Evolutionary conservation across 2,888 invertebrate genomes (phyloP).

Genomic region (Beris chalybata): DNA sequence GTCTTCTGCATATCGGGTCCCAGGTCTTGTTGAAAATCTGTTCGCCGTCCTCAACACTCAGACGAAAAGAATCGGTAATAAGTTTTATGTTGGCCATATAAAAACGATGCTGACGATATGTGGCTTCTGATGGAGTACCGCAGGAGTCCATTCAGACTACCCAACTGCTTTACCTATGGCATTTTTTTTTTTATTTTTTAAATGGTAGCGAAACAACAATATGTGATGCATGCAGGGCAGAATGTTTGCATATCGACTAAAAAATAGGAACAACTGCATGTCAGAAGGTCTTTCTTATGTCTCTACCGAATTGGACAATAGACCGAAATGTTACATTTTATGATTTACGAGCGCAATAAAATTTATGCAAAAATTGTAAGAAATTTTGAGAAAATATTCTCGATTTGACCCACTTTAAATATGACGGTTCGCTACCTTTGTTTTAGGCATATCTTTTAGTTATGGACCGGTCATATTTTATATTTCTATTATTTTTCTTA

Average conservation of each 20-base stretch:
- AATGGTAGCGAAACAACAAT: not conserved
- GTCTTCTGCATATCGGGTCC: not conserved
- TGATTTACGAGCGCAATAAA: slow-evolving; percentile 25
- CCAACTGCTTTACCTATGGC: not conserved
- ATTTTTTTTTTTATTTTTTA: not conserved
- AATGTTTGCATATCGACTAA: not conserved
- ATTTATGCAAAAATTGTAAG: slow-evolving; percentile 25
- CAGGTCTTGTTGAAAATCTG: slow-evolving; percentile 1
- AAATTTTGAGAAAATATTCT: slow-evolving; percentile 25
- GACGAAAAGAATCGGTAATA: not conserved
- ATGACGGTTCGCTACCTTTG: slow-evolving; percentile 18
- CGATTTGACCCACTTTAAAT: slow-evolving; percentile 27
- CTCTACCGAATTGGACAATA: not conserved
- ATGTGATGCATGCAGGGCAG: not conserved
- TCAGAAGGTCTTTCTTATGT: not conserved
- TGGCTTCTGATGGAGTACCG: not conserved
- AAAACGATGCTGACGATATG: not conserved
- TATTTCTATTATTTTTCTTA: slow-evolving; percentile 4
- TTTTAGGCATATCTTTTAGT: slow-evolving; percentile 18
- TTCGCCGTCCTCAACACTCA: not conserved
- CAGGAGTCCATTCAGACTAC: not conserved
- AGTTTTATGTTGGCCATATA: not conserved
- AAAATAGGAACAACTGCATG: not conserved
- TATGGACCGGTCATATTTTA: slow-evolving; percentile 22
- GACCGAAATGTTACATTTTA: slow-evolving; percentile 15